Percentiles rank a stretch among this genome's conserved stretches.
Evolutionary conservation across 1,140 invertebrate species (phyloP).

Genomic region (Venturia canescens): DNA sequence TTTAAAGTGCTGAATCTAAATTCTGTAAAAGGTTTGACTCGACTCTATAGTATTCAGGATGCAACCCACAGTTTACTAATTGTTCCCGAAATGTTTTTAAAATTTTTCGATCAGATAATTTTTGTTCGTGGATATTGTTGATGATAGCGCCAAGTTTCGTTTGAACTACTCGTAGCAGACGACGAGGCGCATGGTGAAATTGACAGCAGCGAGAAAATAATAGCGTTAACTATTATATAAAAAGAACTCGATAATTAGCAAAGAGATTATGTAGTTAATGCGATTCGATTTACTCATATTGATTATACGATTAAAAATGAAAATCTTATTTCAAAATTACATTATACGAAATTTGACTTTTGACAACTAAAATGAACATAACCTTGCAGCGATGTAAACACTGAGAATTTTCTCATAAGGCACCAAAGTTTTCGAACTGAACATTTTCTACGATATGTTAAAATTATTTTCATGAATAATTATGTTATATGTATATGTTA

Average conservation of each 20-base stretch:
- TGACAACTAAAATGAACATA: conserved; percentile 25
- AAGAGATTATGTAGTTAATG: background rate
- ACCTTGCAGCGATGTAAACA: background rate
- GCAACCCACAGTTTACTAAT: too few species aligned
- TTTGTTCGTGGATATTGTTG: background rate
- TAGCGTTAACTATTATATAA: too few species aligned
- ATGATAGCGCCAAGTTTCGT: background rate
- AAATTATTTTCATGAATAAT: conserved; percentile 27
- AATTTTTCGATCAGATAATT: too few species aligned
- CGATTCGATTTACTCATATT: background rate
- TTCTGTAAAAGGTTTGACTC: background rate
- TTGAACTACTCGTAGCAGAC: background rate
- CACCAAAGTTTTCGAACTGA: background rate
- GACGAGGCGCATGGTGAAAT: background rate
- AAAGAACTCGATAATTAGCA: too few species aligned
- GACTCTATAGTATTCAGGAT: too few species aligned
- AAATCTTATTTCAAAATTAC: background rate
- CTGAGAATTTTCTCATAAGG: background rate
- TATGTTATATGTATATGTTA: background rate
- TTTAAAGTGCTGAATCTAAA: too few species aligned
- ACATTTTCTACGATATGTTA: background rate
- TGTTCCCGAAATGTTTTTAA: too few species aligned
- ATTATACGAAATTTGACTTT: background rate
- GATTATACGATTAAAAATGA: background rate
- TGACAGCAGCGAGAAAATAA: background rate